These are phyloP conservation scores for Nannoperca obscura DNA, from an alignment of 2,797 vertebrate species.

Conservation along the genomic window DNA sequence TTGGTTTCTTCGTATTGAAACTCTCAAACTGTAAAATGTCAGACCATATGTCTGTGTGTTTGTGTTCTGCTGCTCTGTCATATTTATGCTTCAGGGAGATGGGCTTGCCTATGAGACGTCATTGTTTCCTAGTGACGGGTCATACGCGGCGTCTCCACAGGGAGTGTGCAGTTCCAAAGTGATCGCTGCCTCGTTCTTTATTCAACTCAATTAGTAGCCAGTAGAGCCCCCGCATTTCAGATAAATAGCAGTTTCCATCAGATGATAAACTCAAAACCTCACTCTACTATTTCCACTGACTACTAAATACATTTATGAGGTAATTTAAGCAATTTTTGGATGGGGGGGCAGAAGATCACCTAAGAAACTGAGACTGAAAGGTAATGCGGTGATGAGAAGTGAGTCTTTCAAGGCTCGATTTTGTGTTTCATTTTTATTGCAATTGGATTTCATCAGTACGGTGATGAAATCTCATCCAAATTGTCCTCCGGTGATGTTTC, in stretches of 20 bases:
- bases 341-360: conserved; percentile 29
- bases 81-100: conserved; percentile 30
- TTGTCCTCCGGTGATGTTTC: conserved; percentile 63
- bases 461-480: conserved; percentile 68
- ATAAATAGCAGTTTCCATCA: conserved; percentile 39
- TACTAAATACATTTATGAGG: conserved; percentile 46
- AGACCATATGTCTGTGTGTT: conserved; percentile 16
- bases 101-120: conserved; percentile 20
- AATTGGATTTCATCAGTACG: conserved; percentile 65
- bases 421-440: conserved; percentile 69
- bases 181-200: conserved; percentile 24
- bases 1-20: not conserved
- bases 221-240: conserved; percentile 7
- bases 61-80: conserved; percentile 22
- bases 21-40: not conserved
- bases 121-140: conserved; percentile 55
- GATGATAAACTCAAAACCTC: conserved; percentile 30
- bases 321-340: conserved; percentile 45
- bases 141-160: conserved; percentile 34
- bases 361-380: conserved; percentile 29
- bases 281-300: conserved; percentile 32
- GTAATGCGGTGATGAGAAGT: conserved; percentile 30
- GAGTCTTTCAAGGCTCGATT: conserved; percentile 51
- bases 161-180: conserved; percentile 10
- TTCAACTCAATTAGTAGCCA: conserved; percentile 47